A percentile compares a stretch with the other conserved stretches of the same genome.
phyloP scores from a whole-genome alignment of 2,888 invertebrate genomes.

The Epirrhoe tristata region DNA sequence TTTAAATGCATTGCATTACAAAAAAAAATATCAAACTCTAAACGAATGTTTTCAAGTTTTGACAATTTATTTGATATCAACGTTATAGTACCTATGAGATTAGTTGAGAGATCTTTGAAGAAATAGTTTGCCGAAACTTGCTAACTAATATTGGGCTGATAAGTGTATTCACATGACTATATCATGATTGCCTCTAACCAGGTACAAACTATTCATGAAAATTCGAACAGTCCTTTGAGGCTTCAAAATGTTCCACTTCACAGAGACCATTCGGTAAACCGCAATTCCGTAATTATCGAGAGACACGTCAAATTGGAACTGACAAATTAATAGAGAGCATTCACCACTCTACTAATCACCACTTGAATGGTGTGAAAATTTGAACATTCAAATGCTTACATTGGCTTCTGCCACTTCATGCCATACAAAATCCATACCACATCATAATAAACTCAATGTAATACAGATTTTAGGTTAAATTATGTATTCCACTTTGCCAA shows the following conservation, averaged over 20 bases:
- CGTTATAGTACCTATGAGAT: no score
- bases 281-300: slow-evolving; percentile 62
- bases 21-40: no score
- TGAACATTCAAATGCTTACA: slow-evolving; percentile 50
- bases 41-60: no score
- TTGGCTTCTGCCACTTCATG: slow-evolving; percentile 5
- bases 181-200: slow-evolving; percentile 1
- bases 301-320: slow-evolving; percentile 64
- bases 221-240: slow-evolving; percentile 18
- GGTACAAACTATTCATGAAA: slow-evolving; percentile 1
- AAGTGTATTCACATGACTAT: background rate
- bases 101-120: no score
- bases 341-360: slow-evolving; percentile 67
- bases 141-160: background rate
- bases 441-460: no score
- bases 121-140: background rate
- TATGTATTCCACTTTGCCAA: background rate
- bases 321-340: slow-evolving; percentile 73
- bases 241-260: slow-evolving; percentile 34
- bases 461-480: no score
- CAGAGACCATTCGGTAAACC: slow-evolving; percentile 52
- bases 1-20: no score
- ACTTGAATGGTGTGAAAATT: slow-evolving; percentile 70
- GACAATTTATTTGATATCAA: no score
- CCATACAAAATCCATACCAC: slow-evolving; percentile 1